Evolutionary conservation across 2,113 vertebrate genomes (phyloP).

Genomic region (Hassar affinis): DNA sequence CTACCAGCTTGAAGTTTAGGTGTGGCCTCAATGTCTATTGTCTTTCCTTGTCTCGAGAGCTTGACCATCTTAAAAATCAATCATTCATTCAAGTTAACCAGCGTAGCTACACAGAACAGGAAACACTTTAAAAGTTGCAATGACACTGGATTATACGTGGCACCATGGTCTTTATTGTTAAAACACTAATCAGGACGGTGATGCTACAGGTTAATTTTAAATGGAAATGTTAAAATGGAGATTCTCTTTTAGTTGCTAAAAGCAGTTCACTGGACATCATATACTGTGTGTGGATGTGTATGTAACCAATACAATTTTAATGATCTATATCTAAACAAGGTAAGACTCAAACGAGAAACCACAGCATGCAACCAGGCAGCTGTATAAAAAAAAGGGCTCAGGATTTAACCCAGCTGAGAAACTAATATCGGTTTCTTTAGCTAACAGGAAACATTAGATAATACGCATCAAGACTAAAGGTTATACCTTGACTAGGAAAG

Average conservation of each 20-base stretch:
- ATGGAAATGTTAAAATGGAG: too few relatives aligned
- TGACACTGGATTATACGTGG: background rate
- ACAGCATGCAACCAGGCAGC: background rate
- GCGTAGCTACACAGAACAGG: background rate
- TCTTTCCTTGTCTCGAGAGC: background rate
- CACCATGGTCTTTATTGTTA: background rate
- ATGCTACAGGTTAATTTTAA: background rate
- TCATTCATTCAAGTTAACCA: too few relatives aligned
- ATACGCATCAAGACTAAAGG: background rate
- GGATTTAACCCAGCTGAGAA: background rate
- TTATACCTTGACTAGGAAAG: conserved; percentile 77
- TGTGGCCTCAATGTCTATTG: background rate
- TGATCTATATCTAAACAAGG: background rate
- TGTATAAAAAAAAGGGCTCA: background rate
- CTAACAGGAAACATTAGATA: background rate
- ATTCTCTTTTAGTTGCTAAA: too few relatives aligned
- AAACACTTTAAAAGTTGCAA: background rate
- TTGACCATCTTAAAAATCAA: conserved; percentile 21
- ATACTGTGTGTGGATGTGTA: too few relatives aligned
- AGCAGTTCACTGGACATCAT: too few relatives aligned
- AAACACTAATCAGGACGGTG: background rate
- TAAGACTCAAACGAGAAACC: background rate
- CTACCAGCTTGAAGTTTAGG: background rate
- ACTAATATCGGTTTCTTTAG: background rate
- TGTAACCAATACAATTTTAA: too few relatives aligned